Base-by-base conservation (phyloP, 2,888 invertebrate species). In the Ernsta delagoae region DNA sequence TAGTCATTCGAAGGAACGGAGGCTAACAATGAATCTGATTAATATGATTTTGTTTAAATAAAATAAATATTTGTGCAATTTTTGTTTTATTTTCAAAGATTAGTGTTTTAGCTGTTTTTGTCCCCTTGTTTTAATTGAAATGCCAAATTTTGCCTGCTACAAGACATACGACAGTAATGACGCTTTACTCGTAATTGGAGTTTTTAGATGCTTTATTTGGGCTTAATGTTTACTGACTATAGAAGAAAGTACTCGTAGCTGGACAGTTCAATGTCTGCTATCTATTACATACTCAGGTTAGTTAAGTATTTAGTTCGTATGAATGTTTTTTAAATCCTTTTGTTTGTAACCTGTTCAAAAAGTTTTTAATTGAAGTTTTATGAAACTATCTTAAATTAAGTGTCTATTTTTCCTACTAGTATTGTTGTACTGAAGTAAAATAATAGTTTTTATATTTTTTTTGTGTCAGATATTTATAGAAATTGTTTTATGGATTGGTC, bases 31-130 rank as follows among this genome's bases (percentile, higher is more conserved):
- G 73, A 79, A 80, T 80, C 59, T 70, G 43, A 43, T 11, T 76
- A 75, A 78, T 78, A 75, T 76, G 74, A 75, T 80, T 69, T 83
- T 82, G 78, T 79, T 85, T 74, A 80, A 89, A 88, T 89, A 88
- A 90, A 90, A 83, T 82, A 83, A 84, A 88, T 86, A 77, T 77
- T 79, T 75, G 63, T 74, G 70, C 75, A 77, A 84, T 73, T 76
- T 81, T 90, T 91, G 91, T 56, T 34, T 93, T 92, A 92, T 90
- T 91, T 92, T 92, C 90, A 77, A 82, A 71, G 77, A 72, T 67
- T 75, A 73, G 72, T 74, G 61, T 70, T 65, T 70, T 70, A 9
- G 50, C n/a, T 8, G 24, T 11, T 66, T 12, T 76, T 74, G 71
- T 76, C 72, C 75, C 77, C 74, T 75, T 69, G 73, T 64, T 59